phyloP scores from a whole-genome alignment of 2,113 vertebrate species.

The Agelaius tricolor region DNA sequence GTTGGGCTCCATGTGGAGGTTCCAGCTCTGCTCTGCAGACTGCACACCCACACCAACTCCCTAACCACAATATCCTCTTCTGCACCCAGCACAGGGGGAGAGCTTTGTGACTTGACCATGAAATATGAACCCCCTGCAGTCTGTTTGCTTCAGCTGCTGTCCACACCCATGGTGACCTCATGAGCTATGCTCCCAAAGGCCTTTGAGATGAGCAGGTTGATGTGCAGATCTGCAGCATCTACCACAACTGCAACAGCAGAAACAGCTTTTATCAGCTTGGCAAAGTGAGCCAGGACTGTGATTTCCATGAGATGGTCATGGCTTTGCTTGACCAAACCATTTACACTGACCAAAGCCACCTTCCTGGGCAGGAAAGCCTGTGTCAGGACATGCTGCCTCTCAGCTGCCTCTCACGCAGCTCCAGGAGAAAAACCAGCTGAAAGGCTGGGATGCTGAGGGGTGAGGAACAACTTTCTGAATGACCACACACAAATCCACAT shows the following conservation, averaged over 20 bases:
- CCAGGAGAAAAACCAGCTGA: not conserved
- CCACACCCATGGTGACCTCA: not conserved
- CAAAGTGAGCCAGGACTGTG: not conserved
- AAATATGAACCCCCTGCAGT: not conserved
- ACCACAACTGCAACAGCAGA: not conserved
- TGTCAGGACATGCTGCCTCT: too few species aligned
- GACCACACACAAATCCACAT: not conserved
- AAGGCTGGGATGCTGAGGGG: not conserved
- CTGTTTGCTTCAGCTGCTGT: not conserved
- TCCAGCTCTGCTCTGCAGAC: not conserved
- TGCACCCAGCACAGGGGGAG: accelerated
- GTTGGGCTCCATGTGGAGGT: not conserved
- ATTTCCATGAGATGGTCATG: not conserved
- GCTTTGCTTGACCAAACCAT: not conserved
- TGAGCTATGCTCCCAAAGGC: not conserved
- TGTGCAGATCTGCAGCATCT: not conserved
- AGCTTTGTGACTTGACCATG: not conserved
- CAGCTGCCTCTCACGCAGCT: not conserved
- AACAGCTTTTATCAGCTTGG: not conserved
- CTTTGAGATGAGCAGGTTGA: not conserved
- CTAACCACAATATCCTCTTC: not conserved
- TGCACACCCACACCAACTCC: not conserved
- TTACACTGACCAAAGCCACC: not conserved
- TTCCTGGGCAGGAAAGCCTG: not conserved
- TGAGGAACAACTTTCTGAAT: not conserved